A percentile compares a stretch with the other conserved stretches of the same genome.
phyloP scores from a whole-genome alignment of 2,113 vertebrate species.

The Pleuronectes platessa region DNA sequence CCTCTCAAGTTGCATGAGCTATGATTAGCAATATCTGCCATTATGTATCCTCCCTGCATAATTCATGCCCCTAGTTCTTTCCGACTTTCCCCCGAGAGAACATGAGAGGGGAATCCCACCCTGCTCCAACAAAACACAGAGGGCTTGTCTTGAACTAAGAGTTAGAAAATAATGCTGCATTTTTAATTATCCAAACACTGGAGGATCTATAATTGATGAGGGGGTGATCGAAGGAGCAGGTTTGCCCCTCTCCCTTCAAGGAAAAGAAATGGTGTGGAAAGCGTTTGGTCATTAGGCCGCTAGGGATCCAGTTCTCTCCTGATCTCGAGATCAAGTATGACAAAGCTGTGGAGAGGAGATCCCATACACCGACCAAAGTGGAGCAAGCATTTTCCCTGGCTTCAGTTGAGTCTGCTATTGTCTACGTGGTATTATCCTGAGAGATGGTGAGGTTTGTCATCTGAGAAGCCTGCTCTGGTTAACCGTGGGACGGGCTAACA shows the following conservation, averaged over 20 bases:
- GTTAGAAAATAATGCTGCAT: constrained; percentile 66
- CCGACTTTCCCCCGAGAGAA: constrained; percentile 60
- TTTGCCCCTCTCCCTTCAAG: constrained; percentile 44
- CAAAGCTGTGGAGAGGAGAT: constrained; percentile 61
- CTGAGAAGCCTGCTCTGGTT: constrained; percentile 55
- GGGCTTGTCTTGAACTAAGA: constrained; percentile 60
- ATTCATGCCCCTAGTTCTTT: constrained; percentile 73
- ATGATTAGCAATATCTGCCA: constrained; percentile 79
- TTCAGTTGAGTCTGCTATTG: constrained; percentile 36
- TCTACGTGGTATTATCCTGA: constrained; percentile 27
- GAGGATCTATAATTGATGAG: constrained; percentile 76
- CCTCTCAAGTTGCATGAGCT: constrained; percentile 77
- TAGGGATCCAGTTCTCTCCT: constrained; percentile 44
- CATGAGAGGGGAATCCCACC: constrained; percentile 77
- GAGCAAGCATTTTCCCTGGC: constrained; percentile 43
- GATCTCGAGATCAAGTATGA: constrained; percentile 39
- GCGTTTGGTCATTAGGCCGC: constrained; percentile 61
- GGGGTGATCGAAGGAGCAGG: constrained; percentile 57
- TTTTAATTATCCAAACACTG: constrained; percentile 74
- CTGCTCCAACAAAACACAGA: constrained; percentile 53
- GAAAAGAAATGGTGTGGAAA: constrained; percentile 72
- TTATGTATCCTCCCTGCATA: constrained; percentile 80
- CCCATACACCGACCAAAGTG: constrained; percentile 50
- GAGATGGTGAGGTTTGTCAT: constrained; percentile 43
- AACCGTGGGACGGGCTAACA: constrained; percentile 13